Conservation (phyloP, 92 coral and sea anemone genomes). For the Zoanthus gigantus region DNA sequence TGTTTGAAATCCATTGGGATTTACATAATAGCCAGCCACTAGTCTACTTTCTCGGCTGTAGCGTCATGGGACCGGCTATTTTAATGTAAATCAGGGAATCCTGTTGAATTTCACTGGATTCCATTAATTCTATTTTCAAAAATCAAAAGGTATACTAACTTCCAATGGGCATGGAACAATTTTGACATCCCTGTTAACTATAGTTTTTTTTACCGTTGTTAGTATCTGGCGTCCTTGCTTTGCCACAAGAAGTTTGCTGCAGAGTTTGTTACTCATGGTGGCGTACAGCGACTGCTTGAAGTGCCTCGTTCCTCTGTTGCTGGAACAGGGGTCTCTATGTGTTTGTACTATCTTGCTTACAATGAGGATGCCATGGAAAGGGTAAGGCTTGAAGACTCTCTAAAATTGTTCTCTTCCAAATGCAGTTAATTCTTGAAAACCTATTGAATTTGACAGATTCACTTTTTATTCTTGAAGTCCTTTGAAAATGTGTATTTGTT, state of each 20-base stretch:
- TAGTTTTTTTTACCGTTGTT: background rate
- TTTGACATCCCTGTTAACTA: background rate
- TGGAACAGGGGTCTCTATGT: slow-evolving; percentile 95
- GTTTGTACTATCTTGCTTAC: slow-evolving; percentile 93
- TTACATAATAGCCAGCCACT: no score
- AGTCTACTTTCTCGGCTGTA: no score
- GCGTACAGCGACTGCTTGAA: slow-evolving; percentile 87
- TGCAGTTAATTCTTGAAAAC: no score
- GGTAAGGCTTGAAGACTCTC: slow-evolving; percentile 50
- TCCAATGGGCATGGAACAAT: background rate
- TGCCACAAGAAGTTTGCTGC: slow-evolving; percentile 99
- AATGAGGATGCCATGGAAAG: slow-evolving; percentile 99
- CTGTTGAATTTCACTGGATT: no score
- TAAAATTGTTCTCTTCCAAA: no score
- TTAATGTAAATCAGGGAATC: no score
- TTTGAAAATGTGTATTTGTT: no score
- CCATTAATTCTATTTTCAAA: no score
- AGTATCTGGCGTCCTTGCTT: slow-evolving; percentile 94
- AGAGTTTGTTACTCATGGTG: slow-evolving; percentile 94
- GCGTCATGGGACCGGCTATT: no score
- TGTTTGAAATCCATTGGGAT: no score
- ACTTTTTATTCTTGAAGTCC: no score
- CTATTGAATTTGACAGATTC: no score
- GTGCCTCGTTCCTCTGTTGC: slow-evolving; percentile 97
- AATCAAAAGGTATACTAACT: background rate